Conservation (phyloP, 2,113 vertebrate genomes). For the Gambusia holbrooki region DNA sequence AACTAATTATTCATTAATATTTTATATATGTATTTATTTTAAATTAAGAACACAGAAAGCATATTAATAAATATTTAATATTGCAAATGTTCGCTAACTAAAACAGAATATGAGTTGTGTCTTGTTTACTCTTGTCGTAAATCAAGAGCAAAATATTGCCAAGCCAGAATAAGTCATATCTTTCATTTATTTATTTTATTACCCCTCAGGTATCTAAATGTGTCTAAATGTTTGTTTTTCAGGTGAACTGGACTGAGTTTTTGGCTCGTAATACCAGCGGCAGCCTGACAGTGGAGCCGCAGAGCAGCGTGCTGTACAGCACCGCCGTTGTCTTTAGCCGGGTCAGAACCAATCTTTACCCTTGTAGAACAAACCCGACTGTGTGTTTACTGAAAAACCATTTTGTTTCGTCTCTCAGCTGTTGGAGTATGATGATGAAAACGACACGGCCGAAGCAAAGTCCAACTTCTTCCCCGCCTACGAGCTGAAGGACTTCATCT, state of each 20-base stretch:
- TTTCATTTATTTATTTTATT: no score
- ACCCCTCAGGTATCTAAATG: no score
- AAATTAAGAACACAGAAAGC: no score
- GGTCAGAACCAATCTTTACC: slow-evolving; percentile 68
- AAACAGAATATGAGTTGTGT: no score
- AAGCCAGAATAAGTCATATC: no score
- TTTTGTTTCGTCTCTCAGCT: slow-evolving; percentile 72
- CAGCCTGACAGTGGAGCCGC: slow-evolving; percentile 83
- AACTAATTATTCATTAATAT: no score
- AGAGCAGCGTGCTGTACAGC: slow-evolving; percentile 81
- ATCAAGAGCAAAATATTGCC: no score
- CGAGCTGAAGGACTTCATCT: slow-evolving; percentile 80
- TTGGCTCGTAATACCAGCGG: slow-evolving; percentile 56
- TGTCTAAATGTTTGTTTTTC: neutral
- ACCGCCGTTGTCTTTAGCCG: slow-evolving; percentile 82
- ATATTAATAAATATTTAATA: no score
- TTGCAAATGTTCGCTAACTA: no score
- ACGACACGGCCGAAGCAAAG: slow-evolving; percentile 36
- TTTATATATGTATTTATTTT: no score
- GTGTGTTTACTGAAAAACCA: neutral
- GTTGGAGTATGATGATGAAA: slow-evolving; percentile 83
- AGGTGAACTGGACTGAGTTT: slow-evolving; percentile 86
- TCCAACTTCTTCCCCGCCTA: slow-evolving; percentile 79
- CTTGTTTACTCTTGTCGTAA: no score
- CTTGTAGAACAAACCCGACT: neutral